phyloP scores from a whole-genome alignment of 2,888 invertebrate genomes.

The Galerucella nymphaeae region DNA sequence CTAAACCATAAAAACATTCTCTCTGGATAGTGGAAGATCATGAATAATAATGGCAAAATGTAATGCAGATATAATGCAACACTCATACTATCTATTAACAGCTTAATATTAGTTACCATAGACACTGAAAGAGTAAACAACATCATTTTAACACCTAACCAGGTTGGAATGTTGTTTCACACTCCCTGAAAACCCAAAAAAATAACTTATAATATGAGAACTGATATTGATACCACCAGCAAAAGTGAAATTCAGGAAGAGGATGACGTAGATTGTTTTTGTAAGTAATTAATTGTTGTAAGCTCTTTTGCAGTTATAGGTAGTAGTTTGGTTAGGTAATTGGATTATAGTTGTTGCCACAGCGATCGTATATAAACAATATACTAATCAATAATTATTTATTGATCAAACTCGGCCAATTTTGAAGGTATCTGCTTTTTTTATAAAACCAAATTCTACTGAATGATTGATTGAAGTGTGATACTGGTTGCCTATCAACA shows the following conservation, averaged over 20 bases:
- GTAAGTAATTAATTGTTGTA: conserved; percentile 41
- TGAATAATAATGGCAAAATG: not conserved
- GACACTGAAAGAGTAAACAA: conserved; percentile 23
- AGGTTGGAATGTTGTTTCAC: not conserved
- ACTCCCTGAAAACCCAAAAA: not conserved
- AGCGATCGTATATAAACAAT: not conserved
- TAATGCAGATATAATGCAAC: conserved; percentile 10
- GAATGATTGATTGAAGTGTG: no score
- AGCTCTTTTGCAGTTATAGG: not conserved
- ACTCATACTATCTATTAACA: conserved; percentile 12
- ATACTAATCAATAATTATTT: conserved; percentile 2
- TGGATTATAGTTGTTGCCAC: conserved; percentile 5
- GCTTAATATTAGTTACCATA: conserved; percentile 14
- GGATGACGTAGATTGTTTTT: conserved; percentile 51
- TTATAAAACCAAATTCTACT: no score
- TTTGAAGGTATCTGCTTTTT: no score
- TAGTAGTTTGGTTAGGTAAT: conserved; percentile 1
- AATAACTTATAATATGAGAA: not conserved
- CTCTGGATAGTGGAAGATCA: not conserved
- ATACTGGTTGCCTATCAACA: no score
- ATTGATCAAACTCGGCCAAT: conserved; percentile 13
- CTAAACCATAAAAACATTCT: not conserved
- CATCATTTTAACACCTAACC: conserved; percentile 10
- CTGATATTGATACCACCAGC: conserved; percentile 2
- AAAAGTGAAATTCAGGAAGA: conserved; percentile 41